Percentiles rank a stretch among this genome's conserved stretches.
Conservation (phyloP, 1,140 invertebrate genomes). For the Eulimnadia texana region DNA sequence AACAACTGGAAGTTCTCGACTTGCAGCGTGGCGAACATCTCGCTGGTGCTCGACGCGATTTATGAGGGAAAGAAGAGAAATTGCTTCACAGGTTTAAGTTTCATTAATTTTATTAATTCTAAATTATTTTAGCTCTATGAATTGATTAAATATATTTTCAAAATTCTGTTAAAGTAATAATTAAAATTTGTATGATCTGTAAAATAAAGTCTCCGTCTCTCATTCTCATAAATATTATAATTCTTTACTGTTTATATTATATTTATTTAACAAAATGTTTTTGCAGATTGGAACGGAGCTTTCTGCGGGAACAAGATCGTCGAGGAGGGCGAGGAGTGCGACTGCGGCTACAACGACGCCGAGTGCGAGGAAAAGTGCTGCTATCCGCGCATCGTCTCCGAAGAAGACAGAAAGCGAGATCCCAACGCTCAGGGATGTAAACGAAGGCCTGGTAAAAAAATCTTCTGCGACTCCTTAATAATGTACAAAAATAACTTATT, state of each 20-base stretch:
- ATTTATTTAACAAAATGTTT: not conserved
- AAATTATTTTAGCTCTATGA: no score
- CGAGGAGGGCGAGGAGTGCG: slow-evolving; percentile 93
- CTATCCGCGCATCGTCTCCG: slow-evolving; percentile 64
- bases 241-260: no score
- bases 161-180: no score
- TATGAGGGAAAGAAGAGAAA: slow-evolving; percentile 83
- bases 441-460: slow-evolving; percentile 46
- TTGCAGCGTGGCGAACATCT: slow-evolving; percentile 91
- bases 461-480: not conserved
- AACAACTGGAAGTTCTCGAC: slow-evolving; percentile 91
- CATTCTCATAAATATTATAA: no score
- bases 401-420: slow-evolving; percentile 50
- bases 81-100: slow-evolving; percentile 64
- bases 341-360: slow-evolving; percentile 88
- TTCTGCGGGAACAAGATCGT: slow-evolving; percentile 99
- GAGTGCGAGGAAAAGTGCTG: slow-evolving; percentile 92
- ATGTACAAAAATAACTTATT: not conserved
- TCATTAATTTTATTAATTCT: no score
- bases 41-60: slow-evolving; percentile 79
- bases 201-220: no score
- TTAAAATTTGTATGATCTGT: no score
- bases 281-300: slow-evolving; percentile 65
- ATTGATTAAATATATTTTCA: no score
- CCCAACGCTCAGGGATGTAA: slow-evolving; percentile 59